These are phyloP conservation scores for Meandrina meandrites DNA, from an alignment of 92 coral and sea anemone genomes.

Conservation along the genomic window DNA sequence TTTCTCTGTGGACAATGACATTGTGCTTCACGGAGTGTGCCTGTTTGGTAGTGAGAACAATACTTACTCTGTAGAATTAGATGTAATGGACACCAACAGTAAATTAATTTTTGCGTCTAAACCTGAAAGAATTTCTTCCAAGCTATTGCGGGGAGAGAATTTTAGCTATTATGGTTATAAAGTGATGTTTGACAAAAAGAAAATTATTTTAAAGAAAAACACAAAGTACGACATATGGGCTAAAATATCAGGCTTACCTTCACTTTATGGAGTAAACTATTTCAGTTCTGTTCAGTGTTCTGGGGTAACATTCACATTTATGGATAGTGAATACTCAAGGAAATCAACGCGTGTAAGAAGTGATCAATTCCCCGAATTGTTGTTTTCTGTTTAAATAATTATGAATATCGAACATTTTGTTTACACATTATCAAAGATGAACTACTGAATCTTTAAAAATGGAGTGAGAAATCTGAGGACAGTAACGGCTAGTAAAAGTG, in stretches of 20 bases:
- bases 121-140: not conserved
- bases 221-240: not conserved
- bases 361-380: not conserved
- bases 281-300: not conserved
- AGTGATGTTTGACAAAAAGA: not conserved
- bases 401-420: not conserved
- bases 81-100: not conserved
- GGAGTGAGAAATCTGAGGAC: no score
- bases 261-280: not conserved
- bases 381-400: not conserved
- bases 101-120: not conserved
- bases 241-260: not conserved
- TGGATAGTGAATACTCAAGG: not conserved
- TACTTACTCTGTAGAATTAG: not conserved
- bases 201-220: not conserved
- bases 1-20: not conserved
- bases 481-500: no score
- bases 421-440: no score
- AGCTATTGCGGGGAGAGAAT: not conserved
- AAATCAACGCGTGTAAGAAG: accelerated
- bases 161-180: not conserved
- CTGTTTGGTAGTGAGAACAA: not conserved
- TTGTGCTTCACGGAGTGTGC: not conserved
- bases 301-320: not conserved
- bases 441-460: no score